Percentiles rank a stretch among this genome's conserved stretches.
Evolutionary conservation across 2,113 vertebrate species (phyloP).

Genomic region (Beaufortia kweichowensis): DNA sequence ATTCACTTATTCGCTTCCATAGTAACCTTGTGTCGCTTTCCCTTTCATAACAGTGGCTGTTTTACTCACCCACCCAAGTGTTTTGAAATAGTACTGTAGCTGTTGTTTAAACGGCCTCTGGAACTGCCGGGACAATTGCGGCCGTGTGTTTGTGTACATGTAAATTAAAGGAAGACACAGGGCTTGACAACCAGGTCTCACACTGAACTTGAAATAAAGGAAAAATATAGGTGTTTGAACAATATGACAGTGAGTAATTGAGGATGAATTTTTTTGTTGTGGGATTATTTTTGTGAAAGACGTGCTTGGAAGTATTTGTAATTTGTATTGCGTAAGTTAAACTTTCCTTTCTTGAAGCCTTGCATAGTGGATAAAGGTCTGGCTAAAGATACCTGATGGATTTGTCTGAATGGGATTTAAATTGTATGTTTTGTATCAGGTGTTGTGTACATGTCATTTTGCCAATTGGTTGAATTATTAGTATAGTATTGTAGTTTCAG

Average conservation of each 20-base stretch:
- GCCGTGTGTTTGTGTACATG: constrained; percentile 6
- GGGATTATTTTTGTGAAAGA: no score
- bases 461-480: no score
- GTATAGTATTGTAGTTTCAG: no score
- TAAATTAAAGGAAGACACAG: background rate
- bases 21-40: constrained; percentile 47
- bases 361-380: no score
- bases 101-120: constrained; percentile 20
- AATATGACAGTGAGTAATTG: background rate
- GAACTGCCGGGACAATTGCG: background rate
- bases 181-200: background rate
- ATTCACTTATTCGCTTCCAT: constrained; percentile 46
- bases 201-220: background rate
- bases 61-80: constrained; percentile 37
- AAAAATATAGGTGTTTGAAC: background rate
- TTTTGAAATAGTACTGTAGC: constrained; percentile 17
- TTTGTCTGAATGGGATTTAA: no score
- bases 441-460: no score
- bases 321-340: no score
- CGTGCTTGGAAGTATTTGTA: no score
- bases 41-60: constrained; percentile 39
- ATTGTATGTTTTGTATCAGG: no score
- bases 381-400: no score
- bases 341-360: no score
- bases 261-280: background rate